A percentile compares a stretch with the other conserved stretches of the same genome.
phyloP scores from a whole-genome alignment of 37 sponge, comb jelly and placozoan genomes.

The Oopsacas minuta region DNA sequence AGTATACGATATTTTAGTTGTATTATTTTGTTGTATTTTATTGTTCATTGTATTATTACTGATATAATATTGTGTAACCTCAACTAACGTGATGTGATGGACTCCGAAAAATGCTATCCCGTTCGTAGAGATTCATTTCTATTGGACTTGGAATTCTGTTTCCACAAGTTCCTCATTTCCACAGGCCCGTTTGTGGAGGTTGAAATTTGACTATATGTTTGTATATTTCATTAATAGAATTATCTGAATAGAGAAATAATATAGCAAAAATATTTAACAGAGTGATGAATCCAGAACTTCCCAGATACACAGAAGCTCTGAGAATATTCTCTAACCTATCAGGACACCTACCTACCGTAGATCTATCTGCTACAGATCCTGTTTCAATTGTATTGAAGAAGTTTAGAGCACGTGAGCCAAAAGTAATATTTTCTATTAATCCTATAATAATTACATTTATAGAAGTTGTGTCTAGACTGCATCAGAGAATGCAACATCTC shows the following conservation, averaged over 20 bases:
- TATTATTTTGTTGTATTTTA: not conserved
- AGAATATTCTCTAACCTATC: slow-evolving; percentile 14
- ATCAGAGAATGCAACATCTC: not conserved
- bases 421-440: not conserved
- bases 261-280: no score
- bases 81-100: no score
- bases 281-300: not conserved
- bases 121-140: no score
- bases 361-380: not conserved
- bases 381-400: not conserved
- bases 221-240: no score
- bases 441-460: not conserved
- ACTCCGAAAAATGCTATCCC: no score
- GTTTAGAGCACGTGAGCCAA: not conserved
- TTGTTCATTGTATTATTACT: not conserved
- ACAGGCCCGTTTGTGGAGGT: no score
- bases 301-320: not conserved
- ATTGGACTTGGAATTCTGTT: no score
- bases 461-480: not conserved
- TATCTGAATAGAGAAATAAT: no score
- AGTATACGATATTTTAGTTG: no score
- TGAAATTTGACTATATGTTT: no score
- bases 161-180: no score
- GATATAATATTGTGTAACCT: no score
- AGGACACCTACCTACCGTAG: not conserved